phyloP scores from a whole-genome alignment of 2,113 vertebrate species.

The Seriola quinqueradiata region DNA sequence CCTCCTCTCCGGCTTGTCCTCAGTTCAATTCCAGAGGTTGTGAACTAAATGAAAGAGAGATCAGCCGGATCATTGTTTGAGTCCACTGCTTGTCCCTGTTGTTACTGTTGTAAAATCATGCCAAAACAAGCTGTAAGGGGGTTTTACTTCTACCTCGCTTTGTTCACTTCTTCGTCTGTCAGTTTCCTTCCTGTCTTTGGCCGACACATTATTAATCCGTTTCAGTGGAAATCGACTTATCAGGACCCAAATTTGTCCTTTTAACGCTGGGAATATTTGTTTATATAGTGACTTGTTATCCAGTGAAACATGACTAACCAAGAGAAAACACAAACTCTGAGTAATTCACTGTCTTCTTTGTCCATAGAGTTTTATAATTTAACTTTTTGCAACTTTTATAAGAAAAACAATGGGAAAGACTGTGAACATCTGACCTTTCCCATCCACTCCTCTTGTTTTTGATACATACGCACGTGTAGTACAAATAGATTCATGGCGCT shows the following conservation, averaged over 20 bases:
- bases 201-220: background rate
- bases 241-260: background rate
- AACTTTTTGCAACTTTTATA: background rate
- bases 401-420: background rate
- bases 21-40: slow-evolving; percentile 68
- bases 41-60: slow-evolving; percentile 66
- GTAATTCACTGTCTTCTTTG: background rate
- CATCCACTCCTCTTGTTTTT: background rate
- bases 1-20: slow-evolving; percentile 19
- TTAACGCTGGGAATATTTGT: background rate
- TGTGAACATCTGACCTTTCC: slow-evolving; percentile 3
- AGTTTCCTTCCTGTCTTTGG: background rate
- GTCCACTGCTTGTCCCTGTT: slow-evolving; percentile 31
- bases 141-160: background rate
- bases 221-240: slow-evolving; percentile 5
- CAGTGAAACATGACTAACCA: background rate
- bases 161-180: background rate
- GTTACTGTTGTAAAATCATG: slow-evolving; percentile 17
- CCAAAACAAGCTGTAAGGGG: slow-evolving; percentile 37
- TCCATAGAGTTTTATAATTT: background rate
- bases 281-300: background rate
- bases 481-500: background rate
- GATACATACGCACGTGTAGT: background rate
- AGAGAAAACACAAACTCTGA: background rate
- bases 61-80: slow-evolving; percentile 50